These are phyloP conservation scores for Tupaia chinensis DNA, from an alignment of 2,113 vertebrate genomes.

Conservation along the genomic window DNA sequence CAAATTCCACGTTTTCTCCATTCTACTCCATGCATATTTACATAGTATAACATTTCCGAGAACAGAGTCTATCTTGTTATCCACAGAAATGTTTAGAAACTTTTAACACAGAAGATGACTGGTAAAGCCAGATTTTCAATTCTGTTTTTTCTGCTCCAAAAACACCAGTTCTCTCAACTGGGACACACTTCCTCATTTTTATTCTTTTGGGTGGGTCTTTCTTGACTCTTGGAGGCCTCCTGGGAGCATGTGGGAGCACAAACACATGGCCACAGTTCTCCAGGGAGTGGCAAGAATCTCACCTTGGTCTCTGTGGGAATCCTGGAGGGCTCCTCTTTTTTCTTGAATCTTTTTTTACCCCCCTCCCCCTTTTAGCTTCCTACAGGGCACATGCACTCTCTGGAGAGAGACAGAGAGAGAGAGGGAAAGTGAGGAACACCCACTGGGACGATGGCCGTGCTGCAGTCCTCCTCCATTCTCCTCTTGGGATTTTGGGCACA, in stretches of 20 bases:
- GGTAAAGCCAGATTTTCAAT: neutral
- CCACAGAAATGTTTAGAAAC: slow-evolving; percentile 6
- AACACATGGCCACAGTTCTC: neutral
- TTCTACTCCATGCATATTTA: neutral
- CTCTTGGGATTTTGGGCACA: no score
- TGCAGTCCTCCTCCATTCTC: no score
- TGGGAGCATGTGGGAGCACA: neutral
- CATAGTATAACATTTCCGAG: neutral
- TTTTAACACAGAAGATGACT: neutral
- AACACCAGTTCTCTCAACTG: neutral
- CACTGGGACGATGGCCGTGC: no score
- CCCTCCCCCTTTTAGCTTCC: no score
- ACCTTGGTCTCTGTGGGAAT: neutral
- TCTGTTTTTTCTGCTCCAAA: neutral
- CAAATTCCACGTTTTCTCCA: neutral
- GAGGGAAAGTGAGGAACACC: no score
- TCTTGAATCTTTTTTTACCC: neutral
- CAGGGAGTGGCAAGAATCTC: neutral
- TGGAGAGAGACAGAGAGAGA: no score
- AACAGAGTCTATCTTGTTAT: neutral
- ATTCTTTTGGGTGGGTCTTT: neutral
- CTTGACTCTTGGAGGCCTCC: neutral
- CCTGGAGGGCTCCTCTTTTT: neutral
- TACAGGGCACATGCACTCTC: no score
- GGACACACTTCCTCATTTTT: neutral